These are phyloP conservation scores for Apis cerana DNA, from an alignment of 1,140 invertebrate species.

Conservation along the genomic window DNA sequence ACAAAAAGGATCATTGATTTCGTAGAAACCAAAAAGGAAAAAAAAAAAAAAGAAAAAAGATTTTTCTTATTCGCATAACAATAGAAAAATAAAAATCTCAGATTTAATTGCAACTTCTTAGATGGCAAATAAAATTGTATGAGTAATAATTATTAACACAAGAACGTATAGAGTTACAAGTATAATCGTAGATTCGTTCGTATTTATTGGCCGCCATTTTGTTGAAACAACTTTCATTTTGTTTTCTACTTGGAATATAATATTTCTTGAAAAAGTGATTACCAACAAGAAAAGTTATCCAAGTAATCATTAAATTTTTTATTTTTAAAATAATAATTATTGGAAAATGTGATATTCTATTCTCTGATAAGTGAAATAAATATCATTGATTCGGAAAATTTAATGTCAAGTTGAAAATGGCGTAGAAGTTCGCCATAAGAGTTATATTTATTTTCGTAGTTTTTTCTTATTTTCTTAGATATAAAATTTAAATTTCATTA, in stretches of 20 bases:
- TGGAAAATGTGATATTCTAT: too few species aligned
- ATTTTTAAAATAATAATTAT: too few species aligned
- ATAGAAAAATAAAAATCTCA: neutral
- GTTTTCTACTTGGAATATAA: conserved; percentile 4
- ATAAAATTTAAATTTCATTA: too few species aligned
- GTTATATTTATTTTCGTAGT: too few species aligned
- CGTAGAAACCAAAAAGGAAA: neutral
- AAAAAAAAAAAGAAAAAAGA: neutral
- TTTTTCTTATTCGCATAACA: neutral
- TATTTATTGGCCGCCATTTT: neutral
- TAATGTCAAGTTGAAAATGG: too few species aligned
- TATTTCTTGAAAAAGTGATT: neutral
- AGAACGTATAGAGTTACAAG: neutral
- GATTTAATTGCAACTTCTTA: neutral
- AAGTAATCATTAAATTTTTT: neutral
- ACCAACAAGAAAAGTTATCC: too few species aligned
- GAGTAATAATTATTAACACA: neutral
- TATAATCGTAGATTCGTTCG: conserved; percentile 16
- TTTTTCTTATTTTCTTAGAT: too few species aligned
- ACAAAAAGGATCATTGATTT: neutral
- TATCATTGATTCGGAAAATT: too few species aligned
- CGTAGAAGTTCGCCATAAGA: too few species aligned
- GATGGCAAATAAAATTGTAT: neutral
- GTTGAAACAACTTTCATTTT: neutral
- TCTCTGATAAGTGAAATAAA: too few species aligned